Evolutionary conservation across 1,140 invertebrate species (phyloP), one percentile per base, ranked within the genome.

Genomic region (Polyergus mexicanus): DNA sequence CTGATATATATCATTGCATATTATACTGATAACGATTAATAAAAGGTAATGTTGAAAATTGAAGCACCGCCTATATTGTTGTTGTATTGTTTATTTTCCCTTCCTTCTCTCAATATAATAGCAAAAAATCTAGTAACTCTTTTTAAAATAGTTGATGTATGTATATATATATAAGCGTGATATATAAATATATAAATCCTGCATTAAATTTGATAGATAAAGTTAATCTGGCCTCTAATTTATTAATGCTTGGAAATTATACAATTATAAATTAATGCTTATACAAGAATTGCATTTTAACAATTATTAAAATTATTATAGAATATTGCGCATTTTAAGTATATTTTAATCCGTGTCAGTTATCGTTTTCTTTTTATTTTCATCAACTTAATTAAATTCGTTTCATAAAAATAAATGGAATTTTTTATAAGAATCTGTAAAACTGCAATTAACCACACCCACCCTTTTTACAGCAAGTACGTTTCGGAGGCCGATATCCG

Each of bases 21-120:
- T 94, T 94, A 94, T 94, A 94, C 91, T 90, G 89, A 94, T 95
- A 93, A 93, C 91, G 90, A 94, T 94, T 94, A 95, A 94, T 95
- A 94, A 94, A 91, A 94, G 91, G 91, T 94, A 94, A 94, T 92
- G 92, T 94, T 94, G 92, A 94, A 93, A 92, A 93, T 90, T 91
- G 16, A 83, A 80, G 32, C 16, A 58, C n/a, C 22, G 25, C 28
- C 3, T 41, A 16, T 56, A 13, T 16, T 28, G 32, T 28, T 44
- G 41, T 8, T 44, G 10, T 44, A 68, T 68, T 16, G 16, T 19
- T 13, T 35, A 3, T 44, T 66, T 38, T 5, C n/a, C 35, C 44
- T 32, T 78, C 16, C 11, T 3, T 78, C 11, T 8, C 7, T n/a
- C 13, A 3, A 7, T 5, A 19, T 1, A 66, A 35, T 51, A 1